phyloP scores from a whole-genome alignment of 2,888 invertebrate species.

The Embidobia sp. region DNA sequence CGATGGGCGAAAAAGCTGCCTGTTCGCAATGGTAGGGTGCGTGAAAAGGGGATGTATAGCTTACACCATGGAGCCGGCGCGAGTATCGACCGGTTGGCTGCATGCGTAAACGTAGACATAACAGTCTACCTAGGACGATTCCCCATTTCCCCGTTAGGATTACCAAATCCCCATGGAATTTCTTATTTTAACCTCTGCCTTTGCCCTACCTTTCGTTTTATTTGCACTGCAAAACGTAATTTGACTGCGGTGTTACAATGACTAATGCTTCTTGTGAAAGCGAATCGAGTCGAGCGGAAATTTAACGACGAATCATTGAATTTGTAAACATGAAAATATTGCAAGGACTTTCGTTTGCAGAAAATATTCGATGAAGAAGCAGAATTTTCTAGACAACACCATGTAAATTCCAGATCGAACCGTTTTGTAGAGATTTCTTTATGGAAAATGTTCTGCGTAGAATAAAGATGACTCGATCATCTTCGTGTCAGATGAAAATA shows the following conservation, averaged over 20 bases:
- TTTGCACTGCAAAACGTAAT: neutral
- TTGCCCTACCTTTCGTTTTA: conserved; percentile 9
- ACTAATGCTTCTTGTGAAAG: conserved; percentile 1
- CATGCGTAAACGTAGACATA: conserved; percentile 65
- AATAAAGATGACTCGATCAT: too few species aligned
- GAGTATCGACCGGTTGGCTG: conserved; percentile 76
- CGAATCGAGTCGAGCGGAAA: too few species aligned
- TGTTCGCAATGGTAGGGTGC: conserved; percentile 63
- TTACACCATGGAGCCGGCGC: conserved; percentile 71
- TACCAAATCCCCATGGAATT: conserved; percentile 65
- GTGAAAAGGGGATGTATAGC: conserved; percentile 65
- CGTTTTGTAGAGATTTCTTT: too few species aligned
- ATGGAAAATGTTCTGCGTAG: too few species aligned
- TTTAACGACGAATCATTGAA: too few species aligned
- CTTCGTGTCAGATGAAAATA: too few species aligned
- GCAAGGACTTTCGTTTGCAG: too few species aligned
- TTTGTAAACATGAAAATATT: too few species aligned
- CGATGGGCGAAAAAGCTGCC: conserved; percentile 50
- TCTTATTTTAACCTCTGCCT: conserved; percentile 23
- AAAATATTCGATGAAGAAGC: too few species aligned
- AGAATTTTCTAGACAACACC: too few species aligned
- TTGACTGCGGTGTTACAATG: neutral
- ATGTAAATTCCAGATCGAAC: too few species aligned
- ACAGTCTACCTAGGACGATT: conserved; percentile 66
- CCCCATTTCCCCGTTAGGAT: conserved; percentile 61